Base-by-base conservation (phyloP, 2,888 invertebrate genomes). In the Phrixothrix hirtus region DNA sequence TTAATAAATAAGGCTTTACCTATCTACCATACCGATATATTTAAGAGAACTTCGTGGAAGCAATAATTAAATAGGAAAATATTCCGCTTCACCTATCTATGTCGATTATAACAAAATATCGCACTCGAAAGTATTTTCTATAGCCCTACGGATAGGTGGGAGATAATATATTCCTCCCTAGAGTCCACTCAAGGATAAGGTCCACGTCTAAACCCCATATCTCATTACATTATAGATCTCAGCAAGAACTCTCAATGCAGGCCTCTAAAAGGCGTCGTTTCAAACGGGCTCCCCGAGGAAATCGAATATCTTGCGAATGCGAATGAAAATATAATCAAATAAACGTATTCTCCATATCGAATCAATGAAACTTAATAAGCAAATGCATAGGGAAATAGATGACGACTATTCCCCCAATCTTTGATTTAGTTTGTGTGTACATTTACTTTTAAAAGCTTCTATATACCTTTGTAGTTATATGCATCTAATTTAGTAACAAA, bases 321-420 rank as follows among this genome's bases (percentile, higher is more conserved):
- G 65, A 67, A 69, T 69, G 66, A 66, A 68, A 70, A 65, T 65
- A 64, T 70, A 70, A 70, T 70, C 67, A 65, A 69, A 68, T 68
- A 65, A 69, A 67, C 66, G 61, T 63, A 67, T 70, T 67, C 60
- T 63, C 61, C 63, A 64, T 67, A 67, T 67, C 61, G 61, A 65
- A 67, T 66, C 64, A 67, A 63, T 63, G 59, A 57, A 62, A 66
- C 64, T 63, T 64, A 64, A 67, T 64, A 63, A 62, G 57, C 58
- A 59, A 58, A 55, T 61, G 62, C 59, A 59, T 58, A 46, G 54
- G 48, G 48, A 54, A 54, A 48, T 54, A 54, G 48, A 54, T 44
- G 35, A 38, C 34, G 30, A 13, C 25, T 14, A 44, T 26, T 30
- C 11, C 30, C 15, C 27, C 35, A 10, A 41, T 25, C 30, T 45